Evolutionary conservation across 2,113 vertebrate species (phyloP).

Genomic region (Phaethornis superciliosus): DNA sequence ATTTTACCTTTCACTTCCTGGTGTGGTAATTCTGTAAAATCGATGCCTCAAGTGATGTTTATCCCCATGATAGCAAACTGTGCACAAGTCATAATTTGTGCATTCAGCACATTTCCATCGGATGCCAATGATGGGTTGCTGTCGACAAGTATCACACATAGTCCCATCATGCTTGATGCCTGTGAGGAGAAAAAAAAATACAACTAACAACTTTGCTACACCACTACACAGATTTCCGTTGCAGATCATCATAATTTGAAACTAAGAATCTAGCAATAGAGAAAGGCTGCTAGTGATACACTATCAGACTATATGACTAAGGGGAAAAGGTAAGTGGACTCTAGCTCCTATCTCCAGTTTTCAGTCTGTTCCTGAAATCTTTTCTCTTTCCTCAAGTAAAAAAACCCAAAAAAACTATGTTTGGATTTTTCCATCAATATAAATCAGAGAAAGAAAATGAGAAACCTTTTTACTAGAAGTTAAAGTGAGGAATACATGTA

Average conservation of each 20-base stretch:
- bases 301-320: not conserved
- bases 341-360: accelerated
- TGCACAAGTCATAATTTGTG: conserved; percentile 98
- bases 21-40: conserved; percentile 98
- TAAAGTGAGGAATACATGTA: not conserved
- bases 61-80: conserved; percentile 98
- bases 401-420: not conserved
- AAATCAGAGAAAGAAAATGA: not conserved
- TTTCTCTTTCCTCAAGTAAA: not conserved
- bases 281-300: not conserved
- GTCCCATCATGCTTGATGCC: conserved; percentile 99
- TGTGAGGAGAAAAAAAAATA: conserved; percentile 39
- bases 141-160: conserved; percentile 98
- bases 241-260: not conserved
- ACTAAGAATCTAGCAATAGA: not conserved
- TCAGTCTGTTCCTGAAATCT: not conserved
- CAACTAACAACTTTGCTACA: not conserved
- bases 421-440: not conserved
- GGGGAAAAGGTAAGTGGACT: not conserved
- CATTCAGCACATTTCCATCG: conserved; percentile 99
- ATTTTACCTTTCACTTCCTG: conserved; percentile 94
- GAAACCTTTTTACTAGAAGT: not conserved
- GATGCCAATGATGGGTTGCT: conserved; percentile 98
- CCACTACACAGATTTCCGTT: not conserved
- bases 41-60: conserved; percentile 98